A percentile compares a stretch with the other conserved stretches of the same genome.
phyloP scores from a whole-genome alignment of 2,888 invertebrate genomes.

The Ecliptopera silaceata region DNA sequence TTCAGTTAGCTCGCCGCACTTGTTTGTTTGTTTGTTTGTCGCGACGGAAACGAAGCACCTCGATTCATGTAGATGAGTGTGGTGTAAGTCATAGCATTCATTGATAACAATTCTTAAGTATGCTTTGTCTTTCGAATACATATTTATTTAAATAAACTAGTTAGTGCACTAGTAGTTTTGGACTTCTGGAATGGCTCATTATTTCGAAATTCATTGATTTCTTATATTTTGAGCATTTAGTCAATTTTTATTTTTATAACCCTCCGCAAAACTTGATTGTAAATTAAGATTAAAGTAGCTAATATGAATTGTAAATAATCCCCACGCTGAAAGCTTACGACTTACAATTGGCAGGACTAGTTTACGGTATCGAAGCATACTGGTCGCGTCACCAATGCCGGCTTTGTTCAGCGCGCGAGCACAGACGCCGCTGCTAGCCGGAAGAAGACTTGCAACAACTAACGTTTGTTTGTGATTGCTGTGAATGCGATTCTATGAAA shows the following conservation, averaged over 20 bases:
- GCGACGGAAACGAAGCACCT: constrained; percentile 15
- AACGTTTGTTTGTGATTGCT: not conserved
- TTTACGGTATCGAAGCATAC: not conserved
- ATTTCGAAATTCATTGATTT: too few species aligned
- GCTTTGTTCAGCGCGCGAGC: constrained; percentile 1
- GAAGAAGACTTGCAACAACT: not conserved
- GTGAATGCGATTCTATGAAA: not conserved
- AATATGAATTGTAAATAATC: too few species aligned
- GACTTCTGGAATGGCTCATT: too few species aligned
- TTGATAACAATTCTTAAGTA: too few species aligned
- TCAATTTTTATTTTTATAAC: too few species aligned
- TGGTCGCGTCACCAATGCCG: not conserved
- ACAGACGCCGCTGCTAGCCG: not conserved
- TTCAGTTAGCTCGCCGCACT: constrained; percentile 15
- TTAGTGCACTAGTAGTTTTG: too few species aligned
- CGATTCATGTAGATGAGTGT: constrained; percentile 1
- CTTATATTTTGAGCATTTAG: too few species aligned
- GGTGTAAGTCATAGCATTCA: constrained; percentile 1
- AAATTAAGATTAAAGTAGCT: too few species aligned
- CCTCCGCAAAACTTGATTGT: too few species aligned
- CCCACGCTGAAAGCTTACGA: not conserved
- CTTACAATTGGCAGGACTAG: not conserved
- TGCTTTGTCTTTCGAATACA: too few species aligned
- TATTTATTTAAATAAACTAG: too few species aligned
- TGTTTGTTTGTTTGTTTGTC: constrained; percentile 24